These are phyloP conservation scores for Morpho achilles DNA, from an alignment of 2,888 invertebrate species.

Conservation along the genomic window DNA sequence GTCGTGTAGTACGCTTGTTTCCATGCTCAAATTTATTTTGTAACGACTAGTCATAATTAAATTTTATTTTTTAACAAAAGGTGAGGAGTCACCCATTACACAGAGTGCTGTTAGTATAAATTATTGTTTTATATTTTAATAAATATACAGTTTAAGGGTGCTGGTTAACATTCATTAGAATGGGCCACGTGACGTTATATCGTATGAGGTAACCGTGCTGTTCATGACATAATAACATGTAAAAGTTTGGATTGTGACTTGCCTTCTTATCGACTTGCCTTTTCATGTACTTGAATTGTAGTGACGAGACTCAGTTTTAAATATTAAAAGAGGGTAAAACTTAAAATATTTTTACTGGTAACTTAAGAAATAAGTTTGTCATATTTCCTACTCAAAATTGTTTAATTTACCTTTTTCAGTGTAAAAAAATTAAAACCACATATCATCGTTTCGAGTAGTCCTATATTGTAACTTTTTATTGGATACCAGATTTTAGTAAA, in stretches of 20 bases:
- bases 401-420: no score
- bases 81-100: conserved; percentile 47
- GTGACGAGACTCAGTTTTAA: conserved; percentile 27
- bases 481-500: not conserved
- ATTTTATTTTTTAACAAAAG: conserved; percentile 52
- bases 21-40: conserved; percentile 77
- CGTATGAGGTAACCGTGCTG: conserved; percentile 48
- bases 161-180: conserved; percentile 54
- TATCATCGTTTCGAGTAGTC: no score
- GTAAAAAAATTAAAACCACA: no score
- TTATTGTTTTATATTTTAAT: conserved; percentile 49
- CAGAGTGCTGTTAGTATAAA: conserved; percentile 55
- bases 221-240: conserved; percentile 60
- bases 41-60: conserved; percentile 76
- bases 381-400: no score
- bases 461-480: not conserved
- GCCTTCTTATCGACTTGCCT: conserved; percentile 67
- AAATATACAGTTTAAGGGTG: conserved; percentile 44
- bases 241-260: conserved; percentile 57
- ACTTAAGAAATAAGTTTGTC: no score
- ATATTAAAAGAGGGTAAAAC: conserved; percentile 1
- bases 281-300: conserved; percentile 48
- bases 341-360: conserved; percentile 9
- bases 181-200: conserved; percentile 45
- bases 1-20: conserved; percentile 70